These are phyloP conservation scores for Meta bourneti DNA, from an alignment of 2,888 invertebrate genomes.

Conservation along the genomic window DNA sequence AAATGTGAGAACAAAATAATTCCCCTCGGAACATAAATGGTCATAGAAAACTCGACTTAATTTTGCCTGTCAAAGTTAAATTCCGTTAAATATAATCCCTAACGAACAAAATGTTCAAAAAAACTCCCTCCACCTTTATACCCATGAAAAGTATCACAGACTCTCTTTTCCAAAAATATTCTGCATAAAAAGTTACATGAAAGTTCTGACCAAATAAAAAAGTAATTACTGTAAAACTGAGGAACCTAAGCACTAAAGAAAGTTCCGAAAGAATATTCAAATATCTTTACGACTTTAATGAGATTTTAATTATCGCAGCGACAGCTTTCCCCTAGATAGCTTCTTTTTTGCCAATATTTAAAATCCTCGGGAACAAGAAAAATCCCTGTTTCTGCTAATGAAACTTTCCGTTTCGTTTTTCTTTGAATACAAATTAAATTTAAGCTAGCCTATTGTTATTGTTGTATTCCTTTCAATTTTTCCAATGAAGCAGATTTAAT, in stretches of 20 bases:
- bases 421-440: neutral
- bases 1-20: too few species aligned
- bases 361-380: neutral
- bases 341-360: neutral
- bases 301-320: conserved; percentile 34
- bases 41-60: too few species aligned
- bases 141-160: too few species aligned
- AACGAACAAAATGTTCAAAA: too few species aligned
- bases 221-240: neutral
- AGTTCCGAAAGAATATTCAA: conserved; percentile 12
- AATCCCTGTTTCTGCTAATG: conserved; percentile 2
- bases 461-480: neutral
- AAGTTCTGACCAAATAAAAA: neutral
- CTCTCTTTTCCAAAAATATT: too few species aligned
- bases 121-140: too few species aligned
- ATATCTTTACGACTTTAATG: conserved; percentile 23
- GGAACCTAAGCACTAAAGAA: neutral
- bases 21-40: too few species aligned
- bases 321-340: neutral
- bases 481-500: conserved; percentile 6
- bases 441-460: neutral
- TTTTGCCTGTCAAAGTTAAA: too few species aligned
- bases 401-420: conserved; percentile 1
- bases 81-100: too few species aligned
- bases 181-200: too few species aligned